A percentile compares a stretch with the other conserved stretches of the same genome.
These are phyloP conservation scores for Diprion similis DNA, from an alignment of 1,140 invertebrate species.

Conservation along the genomic window DNA sequence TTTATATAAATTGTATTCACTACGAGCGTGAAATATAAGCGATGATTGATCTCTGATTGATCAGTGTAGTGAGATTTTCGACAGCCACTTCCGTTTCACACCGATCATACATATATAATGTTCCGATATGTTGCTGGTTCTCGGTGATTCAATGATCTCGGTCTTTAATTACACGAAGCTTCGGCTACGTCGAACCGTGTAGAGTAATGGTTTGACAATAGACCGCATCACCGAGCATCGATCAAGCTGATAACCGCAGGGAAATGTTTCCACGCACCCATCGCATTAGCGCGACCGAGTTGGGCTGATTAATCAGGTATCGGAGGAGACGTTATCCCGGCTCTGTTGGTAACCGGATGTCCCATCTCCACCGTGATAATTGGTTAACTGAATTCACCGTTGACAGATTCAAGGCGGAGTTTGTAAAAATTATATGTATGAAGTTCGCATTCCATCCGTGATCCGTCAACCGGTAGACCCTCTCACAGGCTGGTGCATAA, in stretches of 20 bases:
- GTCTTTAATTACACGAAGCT: neutral
- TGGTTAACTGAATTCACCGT: neutral
- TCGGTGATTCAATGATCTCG: neutral
- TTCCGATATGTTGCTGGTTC: too few relatives aligned
- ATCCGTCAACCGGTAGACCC: neutral
- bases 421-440: neutral
- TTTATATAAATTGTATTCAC: too few relatives aligned
- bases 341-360: neutral
- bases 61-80: too few relatives aligned
- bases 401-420: too few relatives aligned
- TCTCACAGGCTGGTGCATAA: neutral
- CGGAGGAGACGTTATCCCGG: neutral
- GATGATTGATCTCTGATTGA: too few relatives aligned
- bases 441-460: neutral
- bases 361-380: neutral
- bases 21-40: too few relatives aligned
- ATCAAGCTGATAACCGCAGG: conserved; percentile 5
- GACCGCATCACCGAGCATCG: neutral
- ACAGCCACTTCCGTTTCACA: too few relatives aligned
- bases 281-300: neutral
- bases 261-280: conserved; percentile 4
- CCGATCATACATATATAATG: too few relatives aligned
- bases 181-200: neutral
- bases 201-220: neutral
- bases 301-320: conserved; percentile 2